Percentiles rank a stretch among this genome's conserved stretches.
Evolutionary conservation across 92 coral and sea anemone genomes (phyloP).

Genomic region (Epizoanthus scotinus): DNA sequence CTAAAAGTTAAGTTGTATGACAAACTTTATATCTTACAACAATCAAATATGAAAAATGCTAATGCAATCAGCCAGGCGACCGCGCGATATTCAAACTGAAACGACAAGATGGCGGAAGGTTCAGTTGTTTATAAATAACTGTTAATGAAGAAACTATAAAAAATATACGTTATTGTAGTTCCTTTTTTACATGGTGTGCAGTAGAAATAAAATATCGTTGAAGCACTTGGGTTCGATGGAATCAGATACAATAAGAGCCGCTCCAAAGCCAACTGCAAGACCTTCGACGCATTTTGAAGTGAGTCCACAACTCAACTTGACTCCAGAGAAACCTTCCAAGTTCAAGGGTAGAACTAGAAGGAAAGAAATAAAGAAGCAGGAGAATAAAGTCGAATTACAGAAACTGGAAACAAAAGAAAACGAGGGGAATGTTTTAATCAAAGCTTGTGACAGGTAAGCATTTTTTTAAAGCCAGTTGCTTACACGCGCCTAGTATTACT

Average conservation of each 20-base stretch:
- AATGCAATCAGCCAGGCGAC: slow-evolving; percentile 1
- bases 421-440: slow-evolving; percentile 1
- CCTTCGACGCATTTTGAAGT: slow-evolving; percentile 51
- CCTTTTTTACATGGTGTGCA: not conserved
- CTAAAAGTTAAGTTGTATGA: no score
- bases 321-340: slow-evolving; percentile 74
- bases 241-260: slow-evolving; percentile 58
- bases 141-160: not conserved
- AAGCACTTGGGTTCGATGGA: slow-evolving; percentile 41
- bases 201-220: not conserved
- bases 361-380: not conserved
- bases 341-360: no score
- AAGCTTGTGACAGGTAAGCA: slow-evolving; percentile 20
- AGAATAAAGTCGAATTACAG: not conserved
- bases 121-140: not conserved
- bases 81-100: slow-evolving; percentile 40
- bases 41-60: no score
- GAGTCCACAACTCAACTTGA: slow-evolving; percentile 72
- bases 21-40: no score
- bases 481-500: no score
- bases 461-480: not conserved
- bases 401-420: slow-evolving; percentile 6
- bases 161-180: not conserved
- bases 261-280: slow-evolving; percentile 68
- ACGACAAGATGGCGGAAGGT: slow-evolving; percentile 10